Evolutionary conservation across 92 coral and sea anemone species (phyloP), one percentile per base, ranked within the genome.

Genomic region (Actinernus sp.): DNA sequence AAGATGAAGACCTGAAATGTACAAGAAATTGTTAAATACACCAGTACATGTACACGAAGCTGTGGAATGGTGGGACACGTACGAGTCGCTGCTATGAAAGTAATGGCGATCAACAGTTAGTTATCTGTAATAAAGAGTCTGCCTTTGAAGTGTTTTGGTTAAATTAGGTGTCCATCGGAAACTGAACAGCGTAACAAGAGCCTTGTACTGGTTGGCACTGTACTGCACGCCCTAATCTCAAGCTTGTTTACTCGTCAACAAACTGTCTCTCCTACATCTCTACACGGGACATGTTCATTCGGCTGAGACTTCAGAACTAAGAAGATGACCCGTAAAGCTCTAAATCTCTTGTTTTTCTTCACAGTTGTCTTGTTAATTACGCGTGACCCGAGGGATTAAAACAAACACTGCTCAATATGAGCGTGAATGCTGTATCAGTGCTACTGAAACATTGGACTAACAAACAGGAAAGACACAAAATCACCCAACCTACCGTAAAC

Each of bases 401-500:
- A 70, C 63, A 70, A 58, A 70, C 78, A 47, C 55, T 28, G 66
- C 40, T 36, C 30, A 55, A 49, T 52, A 31, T 19, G 31, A 61
- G 52, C 52, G 22, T 17, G 21, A 7, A 6, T 45, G 11, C 11
- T 45, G 43, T 41, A 41, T 40, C 26, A 19, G 20, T 26, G 25
- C 31, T 25, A 29, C 25, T 27, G 28, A 40, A 40, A 24, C 30
- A 30, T 38, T 14, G 19, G 23, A 22, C 51, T 3, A 60, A 27
- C 33, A 27, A 45, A 39, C 21, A 22, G 23, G 24, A 34, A 14
- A 51, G 58, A 34, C 67, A 60, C 52, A 60, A 60, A 68, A 19
- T 31, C 22, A 14, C 26, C 12, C 24, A 30, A 75, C 98, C 74
- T 77, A 95, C 99, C 88, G 99, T 95, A 64, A 95, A 95, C 41